Evolutionary conservation across 2,113 vertebrate genomes (phyloP), one percentile per base, ranked within the genome.

Genomic region (Ursus arctos): DNA sequence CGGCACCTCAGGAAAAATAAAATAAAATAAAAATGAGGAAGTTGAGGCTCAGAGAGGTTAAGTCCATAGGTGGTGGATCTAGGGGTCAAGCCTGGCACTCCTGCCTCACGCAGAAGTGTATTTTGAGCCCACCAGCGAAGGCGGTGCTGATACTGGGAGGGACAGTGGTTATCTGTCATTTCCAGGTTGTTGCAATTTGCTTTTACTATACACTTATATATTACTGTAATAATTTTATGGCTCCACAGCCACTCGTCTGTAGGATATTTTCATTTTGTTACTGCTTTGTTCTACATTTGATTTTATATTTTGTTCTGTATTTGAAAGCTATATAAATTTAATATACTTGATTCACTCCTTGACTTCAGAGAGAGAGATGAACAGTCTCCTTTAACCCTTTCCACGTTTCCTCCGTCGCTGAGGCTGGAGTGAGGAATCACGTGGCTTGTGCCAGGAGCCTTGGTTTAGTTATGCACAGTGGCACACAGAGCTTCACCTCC

Each of bases 241-340:
- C 86, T 81, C 28, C 22, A 51, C 86, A 93, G 83, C 81, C 55
- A 33, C 19, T 72, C 91, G 33, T 33, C 65, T 55, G 1, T 12
- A 36, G n/a, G 14, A 24, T 33, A 4, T 74, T 74, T 81, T 89
- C 84, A 36, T 92, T 59, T 76, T 28, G 18, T 59, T 61, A 33
- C 18, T 84, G 31, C 15, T 88, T 67, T 90, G 40, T 92, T 87
- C 43, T 95, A 2, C 79, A n/a, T 95, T 84, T 95, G 71, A 21
- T 83, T 77, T 81, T 67, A 15, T 40, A 24, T 86, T 24, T 91
- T 33, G 19, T 49, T 77, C 53, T 36, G 0, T 63, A 26, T 76
- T 90, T 76, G 61, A 63, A 96, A 89, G 43, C 33, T 43, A 8
- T 21, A 1, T 59, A 13, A 18, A 40, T 84, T 85, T 53, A 43